Base-by-base conservation (phyloP, 2,113 vertebrate species). In the Gasterosteus aculeatus region DNA sequence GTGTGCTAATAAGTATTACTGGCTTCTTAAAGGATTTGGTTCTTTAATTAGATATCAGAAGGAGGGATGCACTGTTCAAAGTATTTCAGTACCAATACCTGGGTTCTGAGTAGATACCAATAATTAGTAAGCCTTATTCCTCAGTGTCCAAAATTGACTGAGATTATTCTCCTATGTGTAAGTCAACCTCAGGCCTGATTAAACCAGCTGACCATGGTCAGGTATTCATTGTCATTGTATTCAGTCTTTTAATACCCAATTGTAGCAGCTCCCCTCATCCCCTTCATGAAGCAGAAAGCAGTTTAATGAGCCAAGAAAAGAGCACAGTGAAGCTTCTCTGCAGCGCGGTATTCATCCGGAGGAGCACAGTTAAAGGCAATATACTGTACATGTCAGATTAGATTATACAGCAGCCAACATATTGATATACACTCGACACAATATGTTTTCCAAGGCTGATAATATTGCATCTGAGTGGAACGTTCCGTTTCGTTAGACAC, bases 241-340 rank as follows among this genome's bases (percentile, higher is more conserved):
- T 76, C 12, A 59, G 14, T 7, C 33, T 80, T 83, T 38, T 54
- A 41, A 7, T 54, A 49, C 2, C 72, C 67, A 60, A 58, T 67
- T 61, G 66, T 38, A 56, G 63, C n/a, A 0, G 39, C 59, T 74
- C 49, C 14, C 46, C 70, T 73, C 44, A 38, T 56, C 41, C 42
- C 38, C 19, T 10, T 72, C 38, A 53, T 38, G 60, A 81, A 35
- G 59, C 31, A 53, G 56, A 39, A 66, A 70, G 71, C 42, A 38
- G 54, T 66, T 75, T 76, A 75, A 68, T 78, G 47, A 69, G 53
- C 18, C 38, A 63, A n/a, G 26, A 57, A 26, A 12, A 69, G 41
- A 74, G 62, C 35, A 7, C 18, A 71, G 35, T 47, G 64, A 51
- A 54, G 39, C 38, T 58, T 66, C 49, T 80, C 51, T 51, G 12